Evolutionary conservation across 2,797 vertebrate genomes (phyloP).

Genomic region (Spinibarbus caldwelli): DNA sequence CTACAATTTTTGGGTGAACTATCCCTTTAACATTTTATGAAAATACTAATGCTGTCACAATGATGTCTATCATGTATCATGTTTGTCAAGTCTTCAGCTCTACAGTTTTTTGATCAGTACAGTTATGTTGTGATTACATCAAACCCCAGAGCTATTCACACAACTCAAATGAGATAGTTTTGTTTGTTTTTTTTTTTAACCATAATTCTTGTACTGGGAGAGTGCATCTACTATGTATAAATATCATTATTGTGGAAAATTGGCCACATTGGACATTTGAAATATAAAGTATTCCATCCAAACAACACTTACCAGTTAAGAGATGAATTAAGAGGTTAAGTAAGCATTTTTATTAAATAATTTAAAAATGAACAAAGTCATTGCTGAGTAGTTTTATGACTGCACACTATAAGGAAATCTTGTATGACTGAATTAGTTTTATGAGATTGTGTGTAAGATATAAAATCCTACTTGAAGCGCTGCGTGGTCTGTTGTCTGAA

Average conservation of each 20-base stretch:
- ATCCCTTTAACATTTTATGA: too few relatives aligned
- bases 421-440: neutral
- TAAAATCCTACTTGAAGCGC: conserved; percentile 78
- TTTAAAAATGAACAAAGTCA: too few relatives aligned
- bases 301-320: neutral
- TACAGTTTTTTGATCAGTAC: too few relatives aligned
- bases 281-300: neutral
- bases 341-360: neutral
- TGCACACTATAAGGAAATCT: neutral
- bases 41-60: too few relatives aligned
- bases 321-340: neutral
- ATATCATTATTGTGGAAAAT: neutral
- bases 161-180: neutral
- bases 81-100: too few relatives aligned
- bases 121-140: too few relatives aligned
- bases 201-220: neutral
- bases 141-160: too few relatives aligned
- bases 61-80: too few relatives aligned
- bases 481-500: conserved; percentile 81
- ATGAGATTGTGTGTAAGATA: neutral
- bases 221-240: too few relatives aligned
- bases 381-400: neutral
- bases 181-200: neutral
- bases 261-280: neutral
- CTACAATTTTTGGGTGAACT: too few relatives aligned